Evolutionary conservation across 1,140 invertebrate species (phyloP).

Genomic region (fruit fly (Drosophila melanogaster)): DNA sequence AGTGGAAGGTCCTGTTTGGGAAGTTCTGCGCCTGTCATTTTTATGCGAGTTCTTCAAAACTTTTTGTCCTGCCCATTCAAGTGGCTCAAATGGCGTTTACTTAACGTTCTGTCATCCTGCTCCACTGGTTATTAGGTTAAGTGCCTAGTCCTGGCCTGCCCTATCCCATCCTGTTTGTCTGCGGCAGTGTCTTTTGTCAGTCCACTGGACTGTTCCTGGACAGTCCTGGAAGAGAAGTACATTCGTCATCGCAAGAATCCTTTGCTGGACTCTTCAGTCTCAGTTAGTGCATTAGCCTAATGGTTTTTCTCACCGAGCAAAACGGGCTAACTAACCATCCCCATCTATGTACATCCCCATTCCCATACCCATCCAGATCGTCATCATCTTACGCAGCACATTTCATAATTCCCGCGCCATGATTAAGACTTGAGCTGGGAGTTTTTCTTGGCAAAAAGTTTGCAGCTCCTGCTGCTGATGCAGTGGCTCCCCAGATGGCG

Average conservation of each 20-base stretch:
- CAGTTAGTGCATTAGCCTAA: constrained; percentile 71
- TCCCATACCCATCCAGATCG: background rate
- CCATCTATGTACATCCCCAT: too few species aligned
- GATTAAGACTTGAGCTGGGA: constrained; percentile 52
- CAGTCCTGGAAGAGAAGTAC: background rate
- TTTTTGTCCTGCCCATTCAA: constrained; percentile 41
- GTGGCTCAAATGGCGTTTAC: constrained; percentile 73
- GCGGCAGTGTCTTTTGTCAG: constrained; percentile 9
- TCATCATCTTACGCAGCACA: constrained; percentile 68
- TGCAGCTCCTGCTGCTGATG: constrained; percentile 43
- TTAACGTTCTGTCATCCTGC: constrained; percentile 70
- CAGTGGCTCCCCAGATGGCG: constrained; percentile 38
- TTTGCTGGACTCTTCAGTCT: background rate
- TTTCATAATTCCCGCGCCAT: constrained; percentile 80
- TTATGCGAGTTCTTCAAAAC: constrained; percentile 82
- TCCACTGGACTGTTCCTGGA: background rate
- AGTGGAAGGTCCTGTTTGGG: constrained; percentile 22
- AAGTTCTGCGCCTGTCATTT: constrained; percentile 66
- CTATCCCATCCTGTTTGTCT: background rate
- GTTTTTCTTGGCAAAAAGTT: constrained; percentile 61
- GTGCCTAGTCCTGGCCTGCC: constrained; percentile 52
- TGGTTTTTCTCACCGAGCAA: constrained; percentile 48
- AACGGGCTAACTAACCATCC: background rate
- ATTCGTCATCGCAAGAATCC: constrained; percentile 11
- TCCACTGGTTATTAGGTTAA: constrained; percentile 74